Conservation (phyloP, 2,797 vertebrate species). For the Enoplosus armatus region DNA sequence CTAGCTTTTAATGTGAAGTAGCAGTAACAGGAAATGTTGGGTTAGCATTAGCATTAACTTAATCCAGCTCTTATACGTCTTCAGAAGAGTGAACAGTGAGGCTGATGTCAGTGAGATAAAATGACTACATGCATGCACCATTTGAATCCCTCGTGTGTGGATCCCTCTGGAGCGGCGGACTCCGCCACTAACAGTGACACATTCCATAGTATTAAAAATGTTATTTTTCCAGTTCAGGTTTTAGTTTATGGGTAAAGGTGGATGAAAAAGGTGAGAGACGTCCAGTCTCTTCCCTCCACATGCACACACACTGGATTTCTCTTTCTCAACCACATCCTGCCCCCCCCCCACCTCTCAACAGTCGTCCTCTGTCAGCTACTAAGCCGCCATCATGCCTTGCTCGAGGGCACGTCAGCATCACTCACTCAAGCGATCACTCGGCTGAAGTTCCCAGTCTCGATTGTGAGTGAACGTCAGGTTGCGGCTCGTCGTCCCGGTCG, state of each 20-base stretch:
- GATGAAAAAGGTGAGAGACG: too few relatives aligned
- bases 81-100: too few relatives aligned
- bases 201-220: too few relatives aligned
- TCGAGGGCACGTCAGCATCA: conserved; percentile 34
- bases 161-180: not conserved
- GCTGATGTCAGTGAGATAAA: not conserved
- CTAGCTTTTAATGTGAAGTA: not conserved
- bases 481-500: not conserved
- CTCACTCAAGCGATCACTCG: conserved; percentile 2
- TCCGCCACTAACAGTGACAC: not conserved
- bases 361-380: conserved; percentile 6
- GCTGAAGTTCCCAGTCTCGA: not conserved
- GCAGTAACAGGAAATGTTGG: not conserved
- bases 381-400: conserved; percentile 6
- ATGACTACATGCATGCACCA: not conserved
- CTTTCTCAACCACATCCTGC: not conserved
- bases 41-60: not conserved
- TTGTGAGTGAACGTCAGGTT: conserved; percentile 24
- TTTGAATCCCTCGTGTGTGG: not conserved
- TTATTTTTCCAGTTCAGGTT: too few relatives aligned
- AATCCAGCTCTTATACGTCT: too few relatives aligned
- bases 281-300: not conserved
- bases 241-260: too few relatives aligned
- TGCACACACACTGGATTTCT: too few relatives aligned
- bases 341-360: not conserved